Conservation (phyloP, 2,113 vertebrate genomes). For the Trematomus loennbergii region DNA sequence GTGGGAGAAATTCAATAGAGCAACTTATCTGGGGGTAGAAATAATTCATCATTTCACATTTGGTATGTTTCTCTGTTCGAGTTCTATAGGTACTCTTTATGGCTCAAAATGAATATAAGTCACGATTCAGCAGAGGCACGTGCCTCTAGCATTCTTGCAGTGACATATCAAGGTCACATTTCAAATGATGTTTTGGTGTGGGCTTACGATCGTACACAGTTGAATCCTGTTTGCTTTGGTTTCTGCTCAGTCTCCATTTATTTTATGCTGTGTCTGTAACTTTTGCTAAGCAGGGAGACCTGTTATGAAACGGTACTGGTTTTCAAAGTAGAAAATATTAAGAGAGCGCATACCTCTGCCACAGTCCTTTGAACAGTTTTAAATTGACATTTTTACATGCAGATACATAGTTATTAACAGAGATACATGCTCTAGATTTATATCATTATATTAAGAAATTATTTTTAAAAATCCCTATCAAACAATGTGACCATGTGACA, state of each 20-base stretch:
- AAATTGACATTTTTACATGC: neutral
- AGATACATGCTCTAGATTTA: neutral
- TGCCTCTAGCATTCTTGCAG: constrained; percentile 28
- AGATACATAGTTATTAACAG: neutral
- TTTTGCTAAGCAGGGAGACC: constrained; percentile 21
- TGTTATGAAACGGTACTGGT: constrained; percentile 14
- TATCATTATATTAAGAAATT: neutral
- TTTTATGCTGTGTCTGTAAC: constrained; percentile 42
- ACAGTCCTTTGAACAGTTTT: neutral
- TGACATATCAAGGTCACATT: constrained; percentile 50
- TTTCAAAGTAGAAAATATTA: constrained; percentile 6
- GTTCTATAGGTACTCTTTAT: constrained; percentile 6
- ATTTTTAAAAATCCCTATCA: too few relatives aligned
- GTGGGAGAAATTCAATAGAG: constrained; percentile 33
- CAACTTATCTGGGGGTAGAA: constrained; percentile 32
- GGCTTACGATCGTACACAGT: constrained; percentile 4
- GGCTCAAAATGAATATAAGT: neutral
- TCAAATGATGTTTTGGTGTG: constrained; percentile 19
- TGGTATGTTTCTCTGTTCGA: constrained; percentile 27
- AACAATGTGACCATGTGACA: too few relatives aligned
- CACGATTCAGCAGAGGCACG: constrained; percentile 20
- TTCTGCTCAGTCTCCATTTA: constrained; percentile 15
- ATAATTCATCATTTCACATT: constrained; percentile 44
- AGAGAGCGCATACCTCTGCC: neutral
- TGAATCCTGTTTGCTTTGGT: constrained; percentile 27